Evolutionary conservation across 2,888 invertebrate genomes (phyloP).

Genomic region (Aleiodes alternator): DNA sequence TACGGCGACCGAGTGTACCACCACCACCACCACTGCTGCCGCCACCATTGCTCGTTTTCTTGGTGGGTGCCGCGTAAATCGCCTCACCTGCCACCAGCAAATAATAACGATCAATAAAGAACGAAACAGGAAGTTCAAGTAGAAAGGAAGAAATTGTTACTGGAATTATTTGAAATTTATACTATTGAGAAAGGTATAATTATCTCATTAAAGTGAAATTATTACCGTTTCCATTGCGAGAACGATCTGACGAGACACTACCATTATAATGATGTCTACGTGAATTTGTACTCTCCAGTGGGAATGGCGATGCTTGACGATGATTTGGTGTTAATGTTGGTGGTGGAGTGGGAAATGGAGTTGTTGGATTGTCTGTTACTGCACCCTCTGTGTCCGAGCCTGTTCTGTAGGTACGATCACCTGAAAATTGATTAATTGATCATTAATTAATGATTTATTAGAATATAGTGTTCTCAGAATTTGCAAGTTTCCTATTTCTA

Average conservation of each 20-base stretch:
- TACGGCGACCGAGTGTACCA: constrained; percentile 77
- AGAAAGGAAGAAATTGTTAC: not conserved
- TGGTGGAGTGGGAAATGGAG: constrained; percentile 78
- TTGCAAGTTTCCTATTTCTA: too few relatives aligned
- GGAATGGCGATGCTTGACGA: constrained; percentile 84
- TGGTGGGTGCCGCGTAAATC: constrained; percentile 66
- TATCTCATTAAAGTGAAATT: constrained; percentile 33
- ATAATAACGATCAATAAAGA: constrained; percentile 40
- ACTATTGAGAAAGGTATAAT: constrained; percentile 2
- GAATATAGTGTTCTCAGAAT: too few relatives aligned
- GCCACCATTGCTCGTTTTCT: constrained; percentile 76
- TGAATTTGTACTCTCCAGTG: constrained; percentile 82
- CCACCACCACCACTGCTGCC: constrained; percentile 72
- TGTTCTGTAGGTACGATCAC: constrained; percentile 78
- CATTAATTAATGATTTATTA: not conserved
- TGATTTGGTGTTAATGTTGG: constrained; percentile 80
- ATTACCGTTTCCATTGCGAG: constrained; percentile 68
- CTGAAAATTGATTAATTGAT: constrained; percentile 29
- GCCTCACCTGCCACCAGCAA: constrained; percentile 61
- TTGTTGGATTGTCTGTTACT: constrained; percentile 78
- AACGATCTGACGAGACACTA: constrained; percentile 67
- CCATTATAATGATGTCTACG: constrained; percentile 77
- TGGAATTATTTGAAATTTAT: constrained; percentile 3
- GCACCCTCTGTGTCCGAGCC: constrained; percentile 83
- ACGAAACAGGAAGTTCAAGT: constrained; percentile 7